Percentiles rank a stretch among this genome's conserved stretches.
Evolutionary conservation across 2,113 vertebrate species (phyloP).

Genomic region (Murina feae): DNA sequence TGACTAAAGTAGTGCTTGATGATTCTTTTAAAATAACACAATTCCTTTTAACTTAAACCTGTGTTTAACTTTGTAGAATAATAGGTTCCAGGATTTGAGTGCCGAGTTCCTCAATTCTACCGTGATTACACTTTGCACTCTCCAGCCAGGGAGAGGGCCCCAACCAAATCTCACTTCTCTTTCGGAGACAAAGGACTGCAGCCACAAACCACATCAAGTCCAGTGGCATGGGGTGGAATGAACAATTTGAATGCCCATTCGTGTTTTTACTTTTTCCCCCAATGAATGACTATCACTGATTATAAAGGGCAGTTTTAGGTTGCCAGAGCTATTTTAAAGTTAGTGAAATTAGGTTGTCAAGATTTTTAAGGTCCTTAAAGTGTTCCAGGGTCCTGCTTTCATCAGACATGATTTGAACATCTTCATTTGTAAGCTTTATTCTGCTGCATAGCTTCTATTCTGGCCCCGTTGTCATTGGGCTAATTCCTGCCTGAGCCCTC

Average conservation of each 20-base stretch:
- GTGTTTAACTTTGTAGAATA: slow-evolving; percentile 40
- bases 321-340: slow-evolving; percentile 2
- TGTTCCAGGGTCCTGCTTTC: background rate
- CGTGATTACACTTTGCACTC: background rate
- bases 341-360: background rate
- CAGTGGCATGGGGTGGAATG: background rate
- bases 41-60: slow-evolving; percentile 39
- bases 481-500: background rate
- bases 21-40: slow-evolving; percentile 38
- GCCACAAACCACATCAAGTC: background rate
- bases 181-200: background rate
- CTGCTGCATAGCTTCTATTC: background rate
- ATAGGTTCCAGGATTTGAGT: background rate
- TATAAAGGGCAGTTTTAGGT: background rate
- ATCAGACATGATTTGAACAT: background rate
- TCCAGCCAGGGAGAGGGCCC: background rate
- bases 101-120: background rate
- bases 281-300: background rate
- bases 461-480: background rate
- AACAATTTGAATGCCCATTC: background rate
- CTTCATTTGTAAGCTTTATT: background rate
- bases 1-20: background rate
- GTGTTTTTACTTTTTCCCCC: background rate
- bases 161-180: background rate
- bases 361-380: background rate